Evolutionary conservation across 2,888 invertebrate species (phyloP), one percentile per base, ranked within the genome.

Genomic region (Mythimna lalbum): DNA sequence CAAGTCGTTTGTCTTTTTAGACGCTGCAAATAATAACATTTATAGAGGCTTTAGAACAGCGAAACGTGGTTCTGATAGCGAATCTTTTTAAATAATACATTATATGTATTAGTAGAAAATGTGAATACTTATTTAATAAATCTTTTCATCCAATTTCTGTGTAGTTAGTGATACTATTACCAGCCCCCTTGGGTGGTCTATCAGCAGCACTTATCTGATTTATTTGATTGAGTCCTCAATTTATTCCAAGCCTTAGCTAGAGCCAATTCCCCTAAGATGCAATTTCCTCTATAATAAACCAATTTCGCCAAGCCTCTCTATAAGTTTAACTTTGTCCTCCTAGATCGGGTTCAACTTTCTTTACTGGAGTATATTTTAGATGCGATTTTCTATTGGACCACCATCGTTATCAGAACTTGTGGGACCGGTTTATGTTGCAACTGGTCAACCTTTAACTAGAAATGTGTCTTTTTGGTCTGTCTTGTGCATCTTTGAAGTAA

Each of bases 381-480:
- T 62, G 33, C 23, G 27, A 21, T 73, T 76, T 79, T 70, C 70
- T 72, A 69, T 63, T 60, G 23, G 33, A 50, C 17, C 23, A 69
- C 50, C 76, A 55, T 53, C 69, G 67, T 75, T 75, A 76, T 76
- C 62, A 57, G 59, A 76, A 61, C 65, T 66, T 59, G 63, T 59
- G 17, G 19, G 66, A 74, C 81, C 66, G 62, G 74, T 72, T 70
- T 31, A n/a, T 47, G 56, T 59, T 64, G 53, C 63, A 69, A 59
- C 81, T 77, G 68, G 62, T 47, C 55, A 63, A 56, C 47, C 31
- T 69, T 68, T 43, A n/a, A 50, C 14, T 55, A 57, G 60, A 66
- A 68, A 63, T 63, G 9, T 31, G n/a, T 61, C 52, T n/a, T 56
- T 80, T 76, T 69, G 63, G 63, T 55, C 56, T 56, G n/a, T 4